Conservation (phyloP, 2,797 vertebrate genomes). For the Sebastes iracundus region DNA sequence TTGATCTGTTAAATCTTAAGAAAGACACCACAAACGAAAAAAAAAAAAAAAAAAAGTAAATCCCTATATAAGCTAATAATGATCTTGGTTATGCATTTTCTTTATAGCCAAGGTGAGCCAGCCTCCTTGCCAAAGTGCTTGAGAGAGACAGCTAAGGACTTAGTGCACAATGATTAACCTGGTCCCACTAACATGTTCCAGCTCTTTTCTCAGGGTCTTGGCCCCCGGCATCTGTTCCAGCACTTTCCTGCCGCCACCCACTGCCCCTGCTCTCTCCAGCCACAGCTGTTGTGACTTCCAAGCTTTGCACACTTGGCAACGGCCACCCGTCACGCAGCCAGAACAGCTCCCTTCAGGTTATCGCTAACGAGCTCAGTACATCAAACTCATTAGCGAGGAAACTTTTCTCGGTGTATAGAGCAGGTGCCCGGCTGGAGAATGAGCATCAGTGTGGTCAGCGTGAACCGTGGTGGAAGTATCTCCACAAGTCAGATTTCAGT, state of each 20-base stretch:
- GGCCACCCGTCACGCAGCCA: conserved; percentile 76
- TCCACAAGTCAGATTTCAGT: background rate
- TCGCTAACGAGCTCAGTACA: conserved; percentile 84
- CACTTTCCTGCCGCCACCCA: conserved; percentile 68
- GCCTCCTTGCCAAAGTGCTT: conserved; percentile 20
- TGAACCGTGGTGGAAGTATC: conserved; percentile 36
- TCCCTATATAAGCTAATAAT: background rate
- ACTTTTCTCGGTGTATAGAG: conserved; percentile 65
- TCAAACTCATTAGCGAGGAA: conserved; percentile 85
- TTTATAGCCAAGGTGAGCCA: conserved; percentile 53
- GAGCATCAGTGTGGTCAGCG: conserved; percentile 33
- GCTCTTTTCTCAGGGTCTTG: conserved; percentile 70
- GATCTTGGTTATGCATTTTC: conserved; percentile 12
- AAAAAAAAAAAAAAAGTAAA: background rate
- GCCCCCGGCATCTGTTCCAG: conserved; percentile 69
- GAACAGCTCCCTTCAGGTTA: conserved; percentile 86
- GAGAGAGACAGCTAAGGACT: conserved; percentile 58
- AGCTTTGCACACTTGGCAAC: conserved; percentile 79
- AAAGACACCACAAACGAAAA: background rate
- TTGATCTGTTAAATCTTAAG: background rate
- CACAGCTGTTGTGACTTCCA: conserved; percentile 76
- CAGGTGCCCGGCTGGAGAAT: conserved; percentile 65
- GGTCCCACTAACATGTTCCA: conserved; percentile 65
- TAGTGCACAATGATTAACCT: conserved; percentile 77
- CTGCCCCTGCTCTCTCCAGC: conserved; percentile 65